Conservation (phyloP, 2,888 invertebrate genomes). For the Thalpophila matura region DNA sequence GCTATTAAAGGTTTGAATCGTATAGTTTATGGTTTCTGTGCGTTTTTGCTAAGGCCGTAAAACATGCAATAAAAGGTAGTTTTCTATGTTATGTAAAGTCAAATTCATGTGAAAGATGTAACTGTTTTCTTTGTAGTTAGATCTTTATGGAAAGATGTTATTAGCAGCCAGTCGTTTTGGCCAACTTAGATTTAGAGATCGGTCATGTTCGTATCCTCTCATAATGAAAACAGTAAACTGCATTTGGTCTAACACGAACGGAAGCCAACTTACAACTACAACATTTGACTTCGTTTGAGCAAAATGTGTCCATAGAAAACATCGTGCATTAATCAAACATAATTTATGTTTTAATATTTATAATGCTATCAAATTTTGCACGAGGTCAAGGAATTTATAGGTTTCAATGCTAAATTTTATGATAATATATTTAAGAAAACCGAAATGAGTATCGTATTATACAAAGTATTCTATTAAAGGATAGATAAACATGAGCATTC, state of each 20-base stretch:
- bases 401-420: slow-evolving; percentile 4
- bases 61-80: slow-evolving; percentile 9
- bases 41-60: neutral
- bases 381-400: neutral
- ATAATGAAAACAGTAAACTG: slow-evolving; percentile 11
- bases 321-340: neutral
- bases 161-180: neutral
- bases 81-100: slow-evolving; percentile 16
- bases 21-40: slow-evolving; percentile 1
- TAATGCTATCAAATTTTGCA: neutral
- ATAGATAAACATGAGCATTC: no score
- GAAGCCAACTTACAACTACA: slow-evolving; percentile 37
- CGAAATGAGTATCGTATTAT: neutral
- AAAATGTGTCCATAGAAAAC: slow-evolving; percentile 17
- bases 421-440: neutral
- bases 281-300: slow-evolving; percentile 26
- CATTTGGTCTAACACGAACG: slow-evolving; percentile 8
- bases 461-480: neutral
- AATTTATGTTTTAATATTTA: slow-evolving; percentile 14
- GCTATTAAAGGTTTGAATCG: slow-evolving; percentile 21
- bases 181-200: neutral
- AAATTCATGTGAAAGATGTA: neutral
- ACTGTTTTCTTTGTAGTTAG: neutral
- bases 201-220: neutral
- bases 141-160: neutral